phyloP scores from a whole-genome alignment of 1,140 invertebrate species.

The Drosophila sucinea region DNA sequence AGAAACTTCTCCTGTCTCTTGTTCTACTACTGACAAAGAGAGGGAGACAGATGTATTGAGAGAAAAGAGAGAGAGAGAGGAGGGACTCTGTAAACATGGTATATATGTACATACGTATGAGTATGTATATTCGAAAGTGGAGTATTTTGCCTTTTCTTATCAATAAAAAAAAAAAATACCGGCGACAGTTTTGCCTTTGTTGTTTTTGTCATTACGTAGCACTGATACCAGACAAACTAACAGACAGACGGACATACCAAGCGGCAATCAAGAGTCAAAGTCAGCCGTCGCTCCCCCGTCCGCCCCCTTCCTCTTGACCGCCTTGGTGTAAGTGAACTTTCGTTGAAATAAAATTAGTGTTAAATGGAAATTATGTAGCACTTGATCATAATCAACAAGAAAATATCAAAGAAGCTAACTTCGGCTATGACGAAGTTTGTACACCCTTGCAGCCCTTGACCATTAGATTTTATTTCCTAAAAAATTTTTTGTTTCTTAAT shows the following conservation, averaged over 20 bases:
- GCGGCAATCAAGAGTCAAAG: conserved; percentile 50
- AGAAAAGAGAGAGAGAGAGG: background rate
- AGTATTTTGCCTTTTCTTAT: conserved; percentile 38
- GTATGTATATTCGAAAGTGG: conserved; percentile 14
- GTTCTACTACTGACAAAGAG: background rate
- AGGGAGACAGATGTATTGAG: background rate
- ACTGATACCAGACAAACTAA: conserved; percentile 40
- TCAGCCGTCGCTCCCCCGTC: conserved; percentile 9
- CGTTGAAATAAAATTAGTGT: conserved; percentile 13
- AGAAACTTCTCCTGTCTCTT: background rate
- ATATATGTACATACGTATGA: too few relatives aligned
- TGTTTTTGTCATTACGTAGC: conserved; percentile 43
- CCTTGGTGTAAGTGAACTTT: conserved; percentile 36
- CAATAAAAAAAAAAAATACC: conserved; percentile 25
- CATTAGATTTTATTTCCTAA: too few relatives aligned
- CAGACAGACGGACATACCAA: conserved; percentile 30
- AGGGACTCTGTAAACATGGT: background rate
- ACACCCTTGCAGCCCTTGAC: too few relatives aligned
- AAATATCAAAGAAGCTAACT: background rate
- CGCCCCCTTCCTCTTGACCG: background rate
- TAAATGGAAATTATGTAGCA: conserved; percentile 4
- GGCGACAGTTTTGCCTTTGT: conserved; percentile 33
- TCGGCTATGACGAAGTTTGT: too few relatives aligned
- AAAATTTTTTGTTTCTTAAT: too few relatives aligned
- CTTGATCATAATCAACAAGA: background rate